These are phyloP conservation scores for Rhadinocentrus ornatus DNA, from an alignment of 2,797 vertebrate species.

Conservation along the genomic window DNA sequence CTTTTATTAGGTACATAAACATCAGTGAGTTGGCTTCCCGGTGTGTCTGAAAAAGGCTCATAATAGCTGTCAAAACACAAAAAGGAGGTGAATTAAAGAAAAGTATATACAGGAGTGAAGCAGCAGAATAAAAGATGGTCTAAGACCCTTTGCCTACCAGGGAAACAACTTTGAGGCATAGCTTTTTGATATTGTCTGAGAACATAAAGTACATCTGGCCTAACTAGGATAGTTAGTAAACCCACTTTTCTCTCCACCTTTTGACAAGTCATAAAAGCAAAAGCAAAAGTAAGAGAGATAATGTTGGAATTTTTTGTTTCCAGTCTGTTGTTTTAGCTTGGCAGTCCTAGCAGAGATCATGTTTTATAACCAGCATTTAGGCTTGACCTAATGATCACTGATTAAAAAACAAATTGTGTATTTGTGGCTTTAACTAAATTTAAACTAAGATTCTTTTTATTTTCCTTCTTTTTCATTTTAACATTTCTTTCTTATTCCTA, in stretches of 20 bases:
- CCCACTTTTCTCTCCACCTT: neutral
- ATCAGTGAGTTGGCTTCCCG: slow-evolving; percentile 58
- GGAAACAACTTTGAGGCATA: slow-evolving; percentile 54
- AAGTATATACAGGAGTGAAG: slow-evolving; percentile 24
- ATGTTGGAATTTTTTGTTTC: slow-evolving; percentile 55
- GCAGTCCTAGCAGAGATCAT: slow-evolving; percentile 57
- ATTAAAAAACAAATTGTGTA: slow-evolving; percentile 41
- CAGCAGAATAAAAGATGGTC: slow-evolving; percentile 55
- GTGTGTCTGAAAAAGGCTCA: slow-evolving; percentile 60
- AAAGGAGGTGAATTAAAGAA: slow-evolving; percentile 37
- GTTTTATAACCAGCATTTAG: slow-evolving; percentile 52
- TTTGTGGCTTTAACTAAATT: slow-evolving; percentile 53
- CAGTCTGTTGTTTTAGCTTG: slow-evolving; percentile 57
- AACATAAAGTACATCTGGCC: slow-evolving; percentile 40
- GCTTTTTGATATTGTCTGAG: slow-evolving; percentile 42
- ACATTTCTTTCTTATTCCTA: slow-evolving; percentile 10
- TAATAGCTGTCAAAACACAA: slow-evolving; percentile 71
- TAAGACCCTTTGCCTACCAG: slow-evolving; percentile 46
- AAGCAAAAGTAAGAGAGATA: slow-evolving; percentile 40
- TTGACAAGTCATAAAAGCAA: slow-evolving; percentile 19
- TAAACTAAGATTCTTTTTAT: slow-evolving; percentile 28
- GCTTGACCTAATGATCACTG: slow-evolving; percentile 60
- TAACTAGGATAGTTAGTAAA: slow-evolving; percentile 20
- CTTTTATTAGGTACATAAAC: slow-evolving; percentile 76
- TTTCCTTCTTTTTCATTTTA: slow-evolving; percentile 19